These are phyloP conservation scores for Dryas iulia DNA, from an alignment of 1,140 invertebrate genomes.

Conservation along the genomic window DNA sequence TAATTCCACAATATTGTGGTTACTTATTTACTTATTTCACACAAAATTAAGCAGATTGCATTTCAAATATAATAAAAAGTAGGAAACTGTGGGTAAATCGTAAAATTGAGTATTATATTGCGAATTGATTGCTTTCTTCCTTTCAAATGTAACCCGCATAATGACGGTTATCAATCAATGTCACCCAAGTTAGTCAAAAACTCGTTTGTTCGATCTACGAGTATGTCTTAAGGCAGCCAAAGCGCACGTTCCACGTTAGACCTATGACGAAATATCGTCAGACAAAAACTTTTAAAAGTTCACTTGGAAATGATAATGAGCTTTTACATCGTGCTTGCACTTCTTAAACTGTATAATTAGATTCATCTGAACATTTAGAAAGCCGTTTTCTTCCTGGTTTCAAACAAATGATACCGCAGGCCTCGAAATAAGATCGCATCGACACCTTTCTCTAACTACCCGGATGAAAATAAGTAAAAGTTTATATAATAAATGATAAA, in stretches of 20 bases:
- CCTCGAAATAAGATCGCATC: conserved; percentile 12
- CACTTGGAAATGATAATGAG: not conserved
- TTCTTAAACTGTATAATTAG: not conserved
- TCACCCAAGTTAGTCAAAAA: not conserved
- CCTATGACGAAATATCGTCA: not conserved
- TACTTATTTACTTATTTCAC: conserved; percentile 22
- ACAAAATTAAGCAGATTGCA: conserved; percentile 18
- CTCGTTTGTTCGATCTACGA: not conserved
- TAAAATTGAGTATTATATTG: not conserved
- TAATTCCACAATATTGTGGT: conserved; percentile 44
- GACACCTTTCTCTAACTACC: conserved; percentile 3
- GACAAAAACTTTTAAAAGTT: not conserved
- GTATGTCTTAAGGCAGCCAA: not conserved
- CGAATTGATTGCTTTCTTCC: conserved; percentile 12
- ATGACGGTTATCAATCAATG: conserved; percentile 12
- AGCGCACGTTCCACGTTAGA: not conserved
- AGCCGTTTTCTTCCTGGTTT: not conserved
- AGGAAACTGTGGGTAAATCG: not conserved
- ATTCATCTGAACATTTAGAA: not conserved
- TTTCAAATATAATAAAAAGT: not conserved
- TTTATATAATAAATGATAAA: not conserved
- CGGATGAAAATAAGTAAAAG: not conserved
- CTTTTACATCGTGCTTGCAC: not conserved
- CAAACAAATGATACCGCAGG: not conserved
- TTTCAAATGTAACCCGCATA: not conserved